A percentile compares a stretch with the other conserved stretches of the same genome.
Conservation (phyloP, 2,888 invertebrate species). For the Phaedon cochleariae region DNA sequence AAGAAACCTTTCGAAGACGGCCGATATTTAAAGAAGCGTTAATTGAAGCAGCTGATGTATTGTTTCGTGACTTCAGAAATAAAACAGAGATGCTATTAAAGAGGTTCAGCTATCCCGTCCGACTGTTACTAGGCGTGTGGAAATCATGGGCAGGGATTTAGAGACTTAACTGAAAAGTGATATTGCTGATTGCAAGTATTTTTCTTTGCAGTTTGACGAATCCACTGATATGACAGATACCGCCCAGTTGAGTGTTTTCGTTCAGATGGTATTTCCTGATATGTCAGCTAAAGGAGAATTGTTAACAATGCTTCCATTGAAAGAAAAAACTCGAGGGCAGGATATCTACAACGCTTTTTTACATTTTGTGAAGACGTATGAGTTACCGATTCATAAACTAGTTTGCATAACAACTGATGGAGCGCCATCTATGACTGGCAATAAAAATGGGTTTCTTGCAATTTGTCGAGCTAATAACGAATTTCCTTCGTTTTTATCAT, state of each 20-base stretch:
- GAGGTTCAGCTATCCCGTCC: constrained; percentile 19
- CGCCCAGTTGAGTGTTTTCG: constrained; percentile 17
- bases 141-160: constrained; percentile 16
- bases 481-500: constrained; percentile 16
- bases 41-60: constrained; percentile 13
- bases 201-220: constrained; percentile 25
- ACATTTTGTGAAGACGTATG: background rate
- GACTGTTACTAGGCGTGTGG: constrained; percentile 21
- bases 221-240: constrained; percentile 22
- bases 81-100: constrained; percentile 18
- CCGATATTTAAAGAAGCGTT: constrained; percentile 12
- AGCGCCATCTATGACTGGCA: constrained; percentile 14
- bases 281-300: constrained; percentile 19
- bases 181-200: constrained; percentile 9
- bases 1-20: constrained; percentile 15
- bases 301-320: constrained; percentile 18
- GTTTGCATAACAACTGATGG: constrained; percentile 13
- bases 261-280: constrained; percentile 21
- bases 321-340: constrained; percentile 6
- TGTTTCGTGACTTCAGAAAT: constrained; percentile 7
- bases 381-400: constrained; percentile 17
- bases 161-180: constrained; percentile 12
- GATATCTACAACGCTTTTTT: constrained; percentile 20
- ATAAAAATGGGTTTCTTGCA: constrained; percentile 15
- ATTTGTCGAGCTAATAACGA: constrained; percentile 13